Evolutionary conservation across 2,113 vertebrate species (phyloP), one percentile per base, ranked within the genome.

Genomic region (Lophura nycthemera): DNA sequence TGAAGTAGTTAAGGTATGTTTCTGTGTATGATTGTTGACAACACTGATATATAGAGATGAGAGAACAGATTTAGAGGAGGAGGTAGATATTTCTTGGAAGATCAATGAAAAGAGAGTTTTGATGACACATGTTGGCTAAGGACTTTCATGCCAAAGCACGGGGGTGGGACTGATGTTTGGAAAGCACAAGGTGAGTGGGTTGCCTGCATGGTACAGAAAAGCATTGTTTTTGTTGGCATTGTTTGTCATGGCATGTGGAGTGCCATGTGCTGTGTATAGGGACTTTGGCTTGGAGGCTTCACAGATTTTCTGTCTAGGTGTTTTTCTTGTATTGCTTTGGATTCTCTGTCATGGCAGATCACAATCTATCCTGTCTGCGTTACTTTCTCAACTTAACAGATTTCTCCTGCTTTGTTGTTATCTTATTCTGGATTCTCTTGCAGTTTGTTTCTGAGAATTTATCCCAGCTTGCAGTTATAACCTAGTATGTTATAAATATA

Each of bases 51-150:
- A n/a, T 6, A 48, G 79, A 91, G 72, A 65, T 43, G 54, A 82
- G 75, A 70, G 92, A 89, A 94, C 90, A 96, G 95, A 94, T 94
- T 95, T 91, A 91, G 95, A 95, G 94, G 93, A 91, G 93, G 93
- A 92, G 90, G 93, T 48, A 84, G 93, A 79, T 75, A 70, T 83
- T 94, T 85, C 87, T 89, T 92, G 54, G 63, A 94, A 83, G 85
- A 91, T 94, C 71, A 94, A 70, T 85, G 90, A 89, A 57, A 73
- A 92, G 83, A 54, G 52, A 57, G 18, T 4, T 83, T 92, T 88
- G 34, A 88, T 94, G 84, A 85, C 60, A 94, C 64, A 89, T 91
- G 20, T 56, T 95, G 67, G 11, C 27, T 83, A 47, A 77, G 27
- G 85, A 29, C 45, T 94, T 21, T 65, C 34, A 21, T 54, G n/a